Evolutionary conservation across 2,113 vertebrate genomes (phyloP).

Genomic region (Willisornis vidua): DNA sequence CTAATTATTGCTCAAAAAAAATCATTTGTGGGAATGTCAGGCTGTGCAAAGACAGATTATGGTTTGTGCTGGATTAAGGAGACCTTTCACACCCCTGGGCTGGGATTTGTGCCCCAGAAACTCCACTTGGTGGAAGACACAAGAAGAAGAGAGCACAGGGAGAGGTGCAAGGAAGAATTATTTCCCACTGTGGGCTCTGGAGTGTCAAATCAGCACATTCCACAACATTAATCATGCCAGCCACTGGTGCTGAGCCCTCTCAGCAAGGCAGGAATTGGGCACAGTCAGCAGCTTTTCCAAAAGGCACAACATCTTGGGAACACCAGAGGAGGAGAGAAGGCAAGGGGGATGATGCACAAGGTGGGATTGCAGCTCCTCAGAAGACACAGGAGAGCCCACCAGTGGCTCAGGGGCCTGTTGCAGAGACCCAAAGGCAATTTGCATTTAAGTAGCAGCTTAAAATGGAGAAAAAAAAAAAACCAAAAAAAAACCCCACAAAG

Average conservation of each 20-base stretch:
- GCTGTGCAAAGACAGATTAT: not conserved
- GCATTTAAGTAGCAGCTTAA: not conserved
- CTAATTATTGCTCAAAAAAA: not conserved
- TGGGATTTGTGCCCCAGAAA: not conserved
- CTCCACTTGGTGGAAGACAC: not conserved
- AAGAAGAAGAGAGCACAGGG: not conserved
- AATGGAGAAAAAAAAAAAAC: not conserved
- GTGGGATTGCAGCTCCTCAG: not conserved
- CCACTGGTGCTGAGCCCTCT: not conserved
- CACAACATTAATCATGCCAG: not conserved
- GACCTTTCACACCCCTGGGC: not conserved
- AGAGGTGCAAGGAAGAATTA: not conserved
- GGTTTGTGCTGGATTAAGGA: not conserved
- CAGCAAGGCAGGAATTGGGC: not conserved
- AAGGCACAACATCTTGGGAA: not conserved
- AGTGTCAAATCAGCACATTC: not conserved
- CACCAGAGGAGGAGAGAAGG: not conserved
- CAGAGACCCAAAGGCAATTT: not conserved
- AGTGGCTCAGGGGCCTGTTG: not conserved
- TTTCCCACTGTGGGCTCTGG: not conserved
- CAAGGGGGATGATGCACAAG: not conserved
- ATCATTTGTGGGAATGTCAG: not conserved
- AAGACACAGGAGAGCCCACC: not conserved
- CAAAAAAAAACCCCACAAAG: no score
- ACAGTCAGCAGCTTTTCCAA: not conserved